Base-by-base conservation (phyloP, 2,113 vertebrate genomes). In the Podiceps cristatus region DNA sequence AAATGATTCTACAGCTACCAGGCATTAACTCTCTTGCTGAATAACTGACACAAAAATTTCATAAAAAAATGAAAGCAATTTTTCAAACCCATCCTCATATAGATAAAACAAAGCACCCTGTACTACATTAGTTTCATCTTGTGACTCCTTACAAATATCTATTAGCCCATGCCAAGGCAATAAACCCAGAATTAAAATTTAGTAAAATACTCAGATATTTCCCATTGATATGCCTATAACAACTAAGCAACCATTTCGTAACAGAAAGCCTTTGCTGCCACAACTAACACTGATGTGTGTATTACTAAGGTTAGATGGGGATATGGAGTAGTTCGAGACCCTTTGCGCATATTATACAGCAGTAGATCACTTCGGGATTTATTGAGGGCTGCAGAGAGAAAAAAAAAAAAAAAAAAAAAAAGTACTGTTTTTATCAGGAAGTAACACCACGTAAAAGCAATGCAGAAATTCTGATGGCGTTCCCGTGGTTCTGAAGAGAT, bases 261-360 rank as follows among this genome's bases (percentile, higher is more conserved):
- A 90, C n/a, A 93, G 87, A 97, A 96, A 86, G 53, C 62, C 73
- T 76, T 31, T 90, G 77, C 77, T 94, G 59, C 64, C 86, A 81
- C 76, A 72, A 45, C 27, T 67, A 31, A 62, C 35, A 8, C 3
- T 29, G 69, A 72, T 12, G 58, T 75, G 44, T 28, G 50, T 67
- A 74, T 92, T 87, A 55, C 25, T 52, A 22, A 56, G 56, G 56
- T 35, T 67, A 47, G 28, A 72, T 55, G 88, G 66, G 49, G 18
- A 80, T 68, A 89, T 44, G 59, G 40, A 69, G 37, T 9, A 59
- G 18, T n/a, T 29, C 9, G 28, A 92, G 81, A 95, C 29, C 33
- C 24, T 71, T 59, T 58, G 68, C 5, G 8, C 16, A 31, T 71
- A 44, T 33, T n/a, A 42, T 8, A 68, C 58, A 66, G 67, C 71